Conservation (phyloP, 2,888 invertebrate genomes). For the Caenorhabditis sp. region DNA sequence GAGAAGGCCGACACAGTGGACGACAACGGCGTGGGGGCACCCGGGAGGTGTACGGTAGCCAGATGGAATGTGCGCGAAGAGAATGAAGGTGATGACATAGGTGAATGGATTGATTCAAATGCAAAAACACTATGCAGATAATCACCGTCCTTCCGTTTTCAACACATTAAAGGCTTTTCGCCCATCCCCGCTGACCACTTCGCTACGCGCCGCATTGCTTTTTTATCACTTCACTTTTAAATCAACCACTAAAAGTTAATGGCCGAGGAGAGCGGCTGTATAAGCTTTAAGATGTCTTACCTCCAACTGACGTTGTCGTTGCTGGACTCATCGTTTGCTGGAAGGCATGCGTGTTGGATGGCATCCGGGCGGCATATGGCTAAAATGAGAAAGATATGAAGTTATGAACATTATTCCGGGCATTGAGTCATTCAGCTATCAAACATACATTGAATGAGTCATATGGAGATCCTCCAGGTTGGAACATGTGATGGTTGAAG, state of each 20-base stretch:
- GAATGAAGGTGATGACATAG: constrained; percentile 16
- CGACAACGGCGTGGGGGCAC: constrained; percentile 3
- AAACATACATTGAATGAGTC: constrained; percentile 74
- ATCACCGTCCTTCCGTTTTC: constrained; percentile 37
- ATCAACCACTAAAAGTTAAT: constrained; percentile 23
- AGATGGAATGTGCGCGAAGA: constrained; percentile 27
- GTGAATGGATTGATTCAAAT: constrained; percentile 12
- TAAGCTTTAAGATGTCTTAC: constrained; percentile 49
- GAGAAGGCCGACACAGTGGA: constrained; percentile 47
- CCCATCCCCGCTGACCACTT: not conserved
- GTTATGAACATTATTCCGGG: no score
- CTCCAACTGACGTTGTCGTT: constrained; percentile 70
- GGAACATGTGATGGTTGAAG: constrained; percentile 79
- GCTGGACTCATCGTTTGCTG: constrained; percentile 75
- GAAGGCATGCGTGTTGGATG: constrained; percentile 66
- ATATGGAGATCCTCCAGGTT: constrained; percentile 69
- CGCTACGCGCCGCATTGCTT: constrained; percentile 8
- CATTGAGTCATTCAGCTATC: not conserved
- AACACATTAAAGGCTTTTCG: constrained; percentile 43
- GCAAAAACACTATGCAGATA: constrained; percentile 22
- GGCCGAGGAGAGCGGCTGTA: no score
- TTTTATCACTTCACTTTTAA: constrained; percentile 53
- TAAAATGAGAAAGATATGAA: constrained; percentile 56
- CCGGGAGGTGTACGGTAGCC: constrained; percentile 36
- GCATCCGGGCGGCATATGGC: constrained; percentile 74